These are phyloP conservation scores for Nemotelus nigrinus DNA, from an alignment of 2,888 invertebrate genomes.

Conservation along the genomic window DNA sequence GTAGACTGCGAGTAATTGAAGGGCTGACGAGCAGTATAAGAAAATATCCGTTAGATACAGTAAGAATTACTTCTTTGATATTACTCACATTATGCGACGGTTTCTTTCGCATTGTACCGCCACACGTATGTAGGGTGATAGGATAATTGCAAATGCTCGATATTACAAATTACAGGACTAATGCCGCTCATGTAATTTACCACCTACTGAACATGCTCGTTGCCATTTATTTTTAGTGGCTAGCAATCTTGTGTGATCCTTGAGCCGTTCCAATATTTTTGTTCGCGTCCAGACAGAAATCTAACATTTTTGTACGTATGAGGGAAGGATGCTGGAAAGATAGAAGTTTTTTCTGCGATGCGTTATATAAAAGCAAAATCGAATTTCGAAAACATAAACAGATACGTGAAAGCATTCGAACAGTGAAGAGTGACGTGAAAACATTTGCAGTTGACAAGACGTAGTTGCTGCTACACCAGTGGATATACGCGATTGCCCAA, in stretches of 20 bases:
- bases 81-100: neutral
- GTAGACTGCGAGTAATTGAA: conserved; percentile 11
- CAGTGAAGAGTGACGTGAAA: conserved; percentile 12
- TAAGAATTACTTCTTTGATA: conserved; percentile 33
- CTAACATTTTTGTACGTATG: conserved; percentile 6
- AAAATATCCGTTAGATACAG: conserved; percentile 33
- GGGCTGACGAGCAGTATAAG: conserved; percentile 26
- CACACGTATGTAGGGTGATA: neutral
- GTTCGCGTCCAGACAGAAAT: conserved; percentile 4
- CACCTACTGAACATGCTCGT: conserved; percentile 29
- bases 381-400: conserved; percentile 9
- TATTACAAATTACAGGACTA: conserved; percentile 36
- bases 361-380: conserved; percentile 16
- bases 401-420: conserved; percentile 3
- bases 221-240: conserved; percentile 25
- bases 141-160: conserved; percentile 28
- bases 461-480: neutral
- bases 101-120: neutral
- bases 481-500: neutral
- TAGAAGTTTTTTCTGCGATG: neutral
- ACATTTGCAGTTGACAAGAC: neutral
- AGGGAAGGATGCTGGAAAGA: neutral
- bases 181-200: conserved; percentile 40
- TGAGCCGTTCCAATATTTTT: conserved; percentile 24
- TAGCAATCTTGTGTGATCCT: conserved; percentile 23